Conservation (phyloP, 2,797 vertebrate species). For the Sus cebifrons region DNA sequence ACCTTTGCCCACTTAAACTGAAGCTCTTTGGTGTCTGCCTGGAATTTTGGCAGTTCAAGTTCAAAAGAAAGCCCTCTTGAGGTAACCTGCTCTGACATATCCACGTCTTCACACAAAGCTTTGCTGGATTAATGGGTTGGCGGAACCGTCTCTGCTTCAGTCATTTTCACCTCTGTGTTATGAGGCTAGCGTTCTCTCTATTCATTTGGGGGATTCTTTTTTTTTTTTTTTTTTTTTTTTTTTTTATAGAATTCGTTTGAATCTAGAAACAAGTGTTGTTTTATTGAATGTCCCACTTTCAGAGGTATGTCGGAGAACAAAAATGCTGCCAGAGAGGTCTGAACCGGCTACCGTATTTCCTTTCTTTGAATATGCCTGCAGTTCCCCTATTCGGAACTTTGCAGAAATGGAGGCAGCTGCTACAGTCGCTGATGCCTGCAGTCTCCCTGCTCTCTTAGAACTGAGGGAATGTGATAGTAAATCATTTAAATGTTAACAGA, state of each 20-base stretch:
- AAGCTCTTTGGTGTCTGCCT: conserved; percentile 76
- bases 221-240: conserved; percentile 25
- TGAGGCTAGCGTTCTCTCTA: not conserved
- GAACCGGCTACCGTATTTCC: not conserved
- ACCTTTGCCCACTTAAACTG: conserved; percentile 75
- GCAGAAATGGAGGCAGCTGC: not conserved
- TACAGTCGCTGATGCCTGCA: not conserved
- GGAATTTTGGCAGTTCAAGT: conserved; percentile 79
- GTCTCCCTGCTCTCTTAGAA: not conserved
- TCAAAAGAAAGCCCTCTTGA: conserved; percentile 82
- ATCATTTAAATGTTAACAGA: not conserved
- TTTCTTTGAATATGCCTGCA: not conserved
- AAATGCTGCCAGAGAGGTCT: not conserved
- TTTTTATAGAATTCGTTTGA: conserved; percentile 53
- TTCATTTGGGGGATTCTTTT: conserved; percentile 64
- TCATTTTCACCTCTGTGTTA: conserved; percentile 69
- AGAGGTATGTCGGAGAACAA: conserved; percentile 57
- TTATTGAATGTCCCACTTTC: conserved; percentile 77
- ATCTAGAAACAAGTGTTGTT: conserved; percentile 74
- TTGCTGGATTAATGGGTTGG: conserved; percentile 78
- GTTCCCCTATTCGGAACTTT: not conserved
- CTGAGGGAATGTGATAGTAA: not conserved
- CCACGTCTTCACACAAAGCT: conserved; percentile 79
- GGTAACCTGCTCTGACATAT: conserved; percentile 72
- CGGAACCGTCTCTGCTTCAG: conserved; percentile 63